phyloP scores from a whole-genome alignment of 2,113 vertebrate species.

The Dicerorhinus sumatrensis region DNA sequence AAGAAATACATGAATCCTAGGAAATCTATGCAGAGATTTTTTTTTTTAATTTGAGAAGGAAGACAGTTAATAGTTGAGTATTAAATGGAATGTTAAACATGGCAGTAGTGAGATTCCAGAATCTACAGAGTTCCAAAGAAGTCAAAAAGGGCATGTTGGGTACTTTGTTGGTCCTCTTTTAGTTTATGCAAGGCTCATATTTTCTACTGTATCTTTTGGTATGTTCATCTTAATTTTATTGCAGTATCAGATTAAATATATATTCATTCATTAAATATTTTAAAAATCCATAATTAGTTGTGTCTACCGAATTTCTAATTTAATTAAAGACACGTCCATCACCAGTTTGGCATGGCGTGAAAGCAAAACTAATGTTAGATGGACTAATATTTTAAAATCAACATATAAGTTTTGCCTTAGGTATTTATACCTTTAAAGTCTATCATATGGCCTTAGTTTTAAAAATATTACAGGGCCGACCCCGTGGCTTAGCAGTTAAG shows the following conservation, averaged over 20 bases:
- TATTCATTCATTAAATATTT: conserved; percentile 3
- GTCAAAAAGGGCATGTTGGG: not conserved
- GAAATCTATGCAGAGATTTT: not conserved
- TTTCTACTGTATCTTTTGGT: not conserved
- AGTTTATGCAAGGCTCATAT: not conserved
- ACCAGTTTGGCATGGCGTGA: not conserved
- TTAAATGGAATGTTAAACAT: not conserved
- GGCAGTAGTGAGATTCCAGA: not conserved
- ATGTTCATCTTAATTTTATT: conserved; percentile 14
- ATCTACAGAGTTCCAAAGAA: not conserved
- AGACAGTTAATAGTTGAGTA: not conserved
- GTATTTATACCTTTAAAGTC: not conserved
- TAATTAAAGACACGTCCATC: not conserved
- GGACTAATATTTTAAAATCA: not conserved
- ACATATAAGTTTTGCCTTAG: not conserved
- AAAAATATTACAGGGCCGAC: not conserved
- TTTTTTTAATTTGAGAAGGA: not conserved
- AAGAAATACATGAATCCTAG: not conserved
- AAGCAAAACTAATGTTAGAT: not conserved
- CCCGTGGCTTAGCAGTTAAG: too few species aligned
- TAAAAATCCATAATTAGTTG: not conserved
- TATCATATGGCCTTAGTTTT: not conserved
- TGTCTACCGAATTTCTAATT: not conserved
- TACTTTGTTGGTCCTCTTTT: not conserved
- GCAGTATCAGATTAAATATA: not conserved